Percentiles rank a stretch among this genome's conserved stretches.
Conservation (phyloP, 2,797 vertebrate genomes). For the Chanos chanos region DNA sequence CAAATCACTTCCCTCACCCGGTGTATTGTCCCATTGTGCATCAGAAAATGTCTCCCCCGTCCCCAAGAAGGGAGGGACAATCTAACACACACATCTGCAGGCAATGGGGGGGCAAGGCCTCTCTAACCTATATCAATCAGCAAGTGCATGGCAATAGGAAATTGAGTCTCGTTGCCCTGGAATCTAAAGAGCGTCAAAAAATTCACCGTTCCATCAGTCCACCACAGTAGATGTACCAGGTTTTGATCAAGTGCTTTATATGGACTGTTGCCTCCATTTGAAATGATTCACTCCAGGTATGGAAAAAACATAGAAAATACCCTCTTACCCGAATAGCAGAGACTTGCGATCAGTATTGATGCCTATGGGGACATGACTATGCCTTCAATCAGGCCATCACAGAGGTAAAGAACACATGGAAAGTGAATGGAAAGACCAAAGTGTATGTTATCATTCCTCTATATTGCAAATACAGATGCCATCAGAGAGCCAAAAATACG, state of each 20-base stretch:
- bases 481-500: constrained; percentile 19
- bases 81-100: constrained; percentile 34
- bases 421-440: constrained; percentile 8
- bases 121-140: constrained; percentile 60
- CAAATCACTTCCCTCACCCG: constrained; percentile 56
- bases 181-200: constrained; percentile 37
- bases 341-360: constrained; percentile 13
- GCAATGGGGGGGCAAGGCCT: constrained; percentile 25
- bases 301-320: constrained; percentile 42
- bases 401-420: not conserved
- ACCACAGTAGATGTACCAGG: constrained; percentile 15
- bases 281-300: constrained; percentile 53
- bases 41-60: constrained; percentile 32
- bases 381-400: constrained; percentile 53
- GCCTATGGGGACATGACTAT: constrained; percentile 49
- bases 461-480: not conserved
- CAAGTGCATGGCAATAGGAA: constrained; percentile 52
- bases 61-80: constrained; percentile 41
- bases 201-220: constrained; percentile 35
- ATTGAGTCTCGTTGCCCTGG: constrained; percentile 45
- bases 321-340: constrained; percentile 20
- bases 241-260: constrained; percentile 44
- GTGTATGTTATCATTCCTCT: not conserved
- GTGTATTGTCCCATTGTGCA: constrained; percentile 10
- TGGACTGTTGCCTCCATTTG: constrained; percentile 46